A percentile compares a stretch with the other conserved stretches of the same genome.
Conservation (phyloP, 2,113 vertebrate genomes). For the Paramormyrops kingsleyae region DNA sequence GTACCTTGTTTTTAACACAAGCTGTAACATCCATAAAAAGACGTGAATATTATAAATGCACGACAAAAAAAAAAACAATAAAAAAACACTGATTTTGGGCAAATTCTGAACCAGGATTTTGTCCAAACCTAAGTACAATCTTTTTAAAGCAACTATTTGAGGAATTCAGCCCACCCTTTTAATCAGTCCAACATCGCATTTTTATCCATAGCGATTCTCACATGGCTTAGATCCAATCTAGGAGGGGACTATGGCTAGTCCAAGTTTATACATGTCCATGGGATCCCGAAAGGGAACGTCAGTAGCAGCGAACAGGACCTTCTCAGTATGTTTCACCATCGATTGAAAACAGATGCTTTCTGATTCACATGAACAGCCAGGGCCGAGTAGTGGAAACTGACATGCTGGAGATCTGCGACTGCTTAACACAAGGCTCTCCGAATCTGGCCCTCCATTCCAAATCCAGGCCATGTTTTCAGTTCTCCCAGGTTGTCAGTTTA, state of each 20-base stretch:
- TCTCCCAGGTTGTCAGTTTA: too few relatives aligned
- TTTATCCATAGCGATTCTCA: neutral
- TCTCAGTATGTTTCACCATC: neutral
- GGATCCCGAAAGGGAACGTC: neutral
- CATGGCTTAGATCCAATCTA: neutral
- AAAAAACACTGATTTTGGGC: neutral
- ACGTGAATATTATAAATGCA: neutral
- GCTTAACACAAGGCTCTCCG: neutral
- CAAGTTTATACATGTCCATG: neutral
- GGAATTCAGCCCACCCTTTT: neutral
- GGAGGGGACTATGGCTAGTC: neutral
- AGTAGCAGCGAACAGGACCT: neutral
- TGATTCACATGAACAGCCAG: neutral
- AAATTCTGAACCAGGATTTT: neutral
- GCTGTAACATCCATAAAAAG: neutral
- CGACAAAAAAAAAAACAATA: neutral
- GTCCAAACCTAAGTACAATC: neutral
- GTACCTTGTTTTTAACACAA: neutral
- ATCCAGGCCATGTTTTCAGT: too few relatives aligned
- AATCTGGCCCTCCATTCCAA: too few relatives aligned
- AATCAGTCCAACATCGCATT: neutral
- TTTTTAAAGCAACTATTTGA: neutral
- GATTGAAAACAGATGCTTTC: neutral
- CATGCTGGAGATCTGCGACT: neutral
- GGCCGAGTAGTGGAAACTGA: neutral